Conservation (phyloP, 2,888 invertebrate species). For the Eulithis prunata region DNA sequence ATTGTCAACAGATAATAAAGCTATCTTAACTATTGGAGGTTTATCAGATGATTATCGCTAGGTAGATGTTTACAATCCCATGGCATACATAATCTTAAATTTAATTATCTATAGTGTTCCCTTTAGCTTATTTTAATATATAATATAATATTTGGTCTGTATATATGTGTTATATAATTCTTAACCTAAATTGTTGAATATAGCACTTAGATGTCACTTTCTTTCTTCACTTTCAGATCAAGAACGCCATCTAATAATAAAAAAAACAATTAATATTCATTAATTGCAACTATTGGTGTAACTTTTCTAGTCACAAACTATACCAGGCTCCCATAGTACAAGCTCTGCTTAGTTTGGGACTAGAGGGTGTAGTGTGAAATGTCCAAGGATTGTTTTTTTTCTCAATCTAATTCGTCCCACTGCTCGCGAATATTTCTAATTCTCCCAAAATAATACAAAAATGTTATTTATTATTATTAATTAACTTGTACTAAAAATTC, state of each 20-base stretch:
- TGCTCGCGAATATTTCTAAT: no score
- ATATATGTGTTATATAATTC: slow-evolving; percentile 40
- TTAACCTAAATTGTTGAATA: slow-evolving; percentile 24
- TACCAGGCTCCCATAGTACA: no score
- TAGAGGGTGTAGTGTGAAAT: no score
- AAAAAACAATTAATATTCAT: slow-evolving; percentile 10
- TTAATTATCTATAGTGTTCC: slow-evolving; percentile 36
- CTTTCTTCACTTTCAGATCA: slow-evolving; percentile 74
- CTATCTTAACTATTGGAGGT: not conserved
- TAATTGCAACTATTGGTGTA: no score
- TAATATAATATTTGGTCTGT: slow-evolving; percentile 48
- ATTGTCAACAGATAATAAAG: not conserved
- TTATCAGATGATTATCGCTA: not conserved
- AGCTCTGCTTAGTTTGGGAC: no score
- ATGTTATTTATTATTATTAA: no score
- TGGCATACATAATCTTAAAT: slow-evolving; percentile 19
- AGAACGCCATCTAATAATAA: slow-evolving; percentile 69
- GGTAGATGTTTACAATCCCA: slow-evolving; percentile 4
- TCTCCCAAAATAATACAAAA: no score
- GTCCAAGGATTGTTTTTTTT: no score
- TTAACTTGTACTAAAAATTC: slow-evolving; percentile 29
- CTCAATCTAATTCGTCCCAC: no score
- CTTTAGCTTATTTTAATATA: slow-evolving; percentile 35
- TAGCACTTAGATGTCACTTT: slow-evolving; percentile 37
- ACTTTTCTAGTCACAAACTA: no score